Evolutionary conservation across 2,888 invertebrate species (phyloP).

Genomic region (Drosophila koepferae): DNA sequence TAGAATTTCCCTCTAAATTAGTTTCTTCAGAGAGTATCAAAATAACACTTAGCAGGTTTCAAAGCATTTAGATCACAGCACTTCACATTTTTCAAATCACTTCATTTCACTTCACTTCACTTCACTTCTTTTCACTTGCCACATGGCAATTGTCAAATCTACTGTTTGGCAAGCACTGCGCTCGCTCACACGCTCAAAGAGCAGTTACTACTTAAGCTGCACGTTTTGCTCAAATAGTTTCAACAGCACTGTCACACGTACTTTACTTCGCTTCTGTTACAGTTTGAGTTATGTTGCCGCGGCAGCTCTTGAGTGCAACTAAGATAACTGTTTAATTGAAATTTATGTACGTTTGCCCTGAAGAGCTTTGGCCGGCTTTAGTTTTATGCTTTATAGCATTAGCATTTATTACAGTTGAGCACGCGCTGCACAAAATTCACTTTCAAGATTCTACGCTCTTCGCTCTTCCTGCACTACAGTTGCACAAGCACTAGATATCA

Average conservation of each 20-base stretch:
- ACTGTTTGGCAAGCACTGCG: neutral
- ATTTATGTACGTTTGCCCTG: neutral
- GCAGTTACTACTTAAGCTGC: neutral
- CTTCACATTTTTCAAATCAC: neutral
- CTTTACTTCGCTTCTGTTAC: neutral
- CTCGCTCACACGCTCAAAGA: neutral
- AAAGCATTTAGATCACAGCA: no score
- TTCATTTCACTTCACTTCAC: neutral
- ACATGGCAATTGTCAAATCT: neutral
- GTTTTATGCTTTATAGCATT: neutral
- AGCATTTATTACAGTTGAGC: neutral
- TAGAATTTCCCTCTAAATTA: neutral
- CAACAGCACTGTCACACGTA: conserved; percentile 4
- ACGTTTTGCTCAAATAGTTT: neutral
- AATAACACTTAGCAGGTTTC: neutral
- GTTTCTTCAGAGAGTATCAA: neutral
- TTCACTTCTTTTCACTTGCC: conserved; percentile 3
- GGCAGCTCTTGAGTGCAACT: neutral
- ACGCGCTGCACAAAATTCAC: neutral
- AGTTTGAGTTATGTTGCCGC: neutral
- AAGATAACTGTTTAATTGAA: conserved; percentile 4
- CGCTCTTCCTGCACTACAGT: neutral
- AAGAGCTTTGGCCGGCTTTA: neutral
- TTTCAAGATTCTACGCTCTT: neutral
- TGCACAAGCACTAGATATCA: neutral